Base-by-base conservation (phyloP, 2,888 invertebrate species). In the Pterobdella sp. region DNA sequence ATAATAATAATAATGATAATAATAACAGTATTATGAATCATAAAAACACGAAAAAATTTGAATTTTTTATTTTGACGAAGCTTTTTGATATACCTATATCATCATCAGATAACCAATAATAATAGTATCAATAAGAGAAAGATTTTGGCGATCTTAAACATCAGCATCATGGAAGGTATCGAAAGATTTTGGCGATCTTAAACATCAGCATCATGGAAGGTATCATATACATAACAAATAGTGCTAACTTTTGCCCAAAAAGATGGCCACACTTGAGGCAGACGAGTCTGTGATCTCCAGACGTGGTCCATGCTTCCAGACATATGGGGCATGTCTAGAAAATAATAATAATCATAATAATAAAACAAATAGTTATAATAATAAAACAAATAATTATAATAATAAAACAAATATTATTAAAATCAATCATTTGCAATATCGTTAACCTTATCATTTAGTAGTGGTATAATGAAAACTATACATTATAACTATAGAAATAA, bases 261-360 rank as follows among this genome's bases (percentile, higher is more conserved):
- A 95, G 84, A 84, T 96, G 96, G 0, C 96, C 96, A 83, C 96
- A 96, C 80, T 89, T 89, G 10, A 96, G 84, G 0, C 92, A 89
- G n/a, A 90, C 90, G 1, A 95, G 84, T 72, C 94, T 87, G 82
- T 96, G 96, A 0, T 87, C 88, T 0, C 94, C 95, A 0, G 90
- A 88, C 81, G 89, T 92, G 1, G 90, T 91, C 92, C 93, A 95
- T 1, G 87, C 84, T 73, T 94, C 94, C 76, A 93, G 86, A 81
- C 95, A 95, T 77, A 95, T 94, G 0, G 93, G 88, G 79, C 95
- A 95, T 0, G 87, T 87, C 76, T 76, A 56, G 10, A 73, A 64
- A 7, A 4, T 18, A 29, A 4, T 2, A 65, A 29, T 3, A 22
- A 29, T 3, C 4, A 65, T 34, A 31, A 65, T 65, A 31, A 31